These are phyloP conservation scores for Motacilla tschutschensis DNA, from an alignment of 2,113 vertebrate genomes.

Conservation along the genomic window DNA sequence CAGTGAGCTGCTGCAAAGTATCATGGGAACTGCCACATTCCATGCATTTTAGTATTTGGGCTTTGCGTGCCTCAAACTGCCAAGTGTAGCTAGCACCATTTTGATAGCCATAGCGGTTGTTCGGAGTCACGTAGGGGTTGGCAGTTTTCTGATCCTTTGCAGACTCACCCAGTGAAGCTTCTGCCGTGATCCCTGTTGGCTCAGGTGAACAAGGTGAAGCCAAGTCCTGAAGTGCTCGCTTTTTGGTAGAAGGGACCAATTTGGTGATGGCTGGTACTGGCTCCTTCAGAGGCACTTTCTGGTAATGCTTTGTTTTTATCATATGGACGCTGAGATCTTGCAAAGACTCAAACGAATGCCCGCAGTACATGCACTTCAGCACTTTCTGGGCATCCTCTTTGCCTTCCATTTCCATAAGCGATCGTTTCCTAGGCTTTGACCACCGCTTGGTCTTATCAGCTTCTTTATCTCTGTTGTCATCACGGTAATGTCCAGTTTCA, in stretches of 20 bases:
- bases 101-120: constrained; percentile 98
- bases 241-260: constrained; percentile 94
- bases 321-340: constrained; percentile 98
- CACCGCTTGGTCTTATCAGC: constrained; percentile 91
- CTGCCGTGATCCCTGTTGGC: constrained; percentile 77
- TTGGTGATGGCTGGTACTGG: constrained; percentile 95
- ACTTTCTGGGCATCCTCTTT: constrained; percentile 99
- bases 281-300: constrained; percentile 99
- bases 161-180: constrained; percentile 78
- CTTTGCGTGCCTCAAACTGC: constrained; percentile 98
- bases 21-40: constrained; percentile 98
- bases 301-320: constrained; percentile 99
- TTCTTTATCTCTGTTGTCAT: constrained; percentile 95
- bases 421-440: constrained; percentile 97
- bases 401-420: constrained; percentile 98
- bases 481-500: constrained; percentile 96
- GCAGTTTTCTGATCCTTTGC: constrained; percentile 90
- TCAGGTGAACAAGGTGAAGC: constrained; percentile 91
- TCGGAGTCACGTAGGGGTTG: constrained; percentile 96
- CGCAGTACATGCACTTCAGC: constrained; percentile 98
- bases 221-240: constrained; percentile 91
- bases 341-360: constrained; percentile 96
- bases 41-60: constrained; percentile 98
- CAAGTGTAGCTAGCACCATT: constrained; percentile 98
- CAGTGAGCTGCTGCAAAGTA: constrained; percentile 95